Conservation (phyloP, 2,888 invertebrate genomes). For the Hymenopus coronatus region DNA sequence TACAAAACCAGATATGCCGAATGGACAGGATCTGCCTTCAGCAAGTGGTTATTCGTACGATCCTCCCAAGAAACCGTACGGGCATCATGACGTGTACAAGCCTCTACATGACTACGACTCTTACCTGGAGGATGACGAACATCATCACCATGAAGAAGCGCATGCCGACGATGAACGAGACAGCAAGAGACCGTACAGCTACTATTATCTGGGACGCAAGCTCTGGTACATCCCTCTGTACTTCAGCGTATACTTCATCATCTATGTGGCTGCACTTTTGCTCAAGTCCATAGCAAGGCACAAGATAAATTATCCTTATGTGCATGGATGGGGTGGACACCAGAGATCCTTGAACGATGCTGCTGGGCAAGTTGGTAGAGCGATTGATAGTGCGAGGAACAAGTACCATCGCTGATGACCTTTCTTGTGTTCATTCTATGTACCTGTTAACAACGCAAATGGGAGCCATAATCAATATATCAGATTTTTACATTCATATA, state of each 20-base stretch:
- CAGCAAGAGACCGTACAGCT: slow-evolving; percentile 57
- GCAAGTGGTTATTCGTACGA: neutral
- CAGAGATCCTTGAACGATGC: neutral
- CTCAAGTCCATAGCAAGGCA: slow-evolving; percentile 70
- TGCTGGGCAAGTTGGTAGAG: slow-evolving; percentile 33
- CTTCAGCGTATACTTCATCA: slow-evolving; percentile 64
- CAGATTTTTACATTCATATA: no score
- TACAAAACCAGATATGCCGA: neutral
- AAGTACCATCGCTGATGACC: neutral
- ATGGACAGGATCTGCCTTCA: neutral
- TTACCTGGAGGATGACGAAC: neutral
- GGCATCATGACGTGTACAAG: neutral
- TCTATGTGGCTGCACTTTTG: slow-evolving; percentile 69
- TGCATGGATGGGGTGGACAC: neutral
- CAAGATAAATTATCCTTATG: slow-evolving; percentile 56
- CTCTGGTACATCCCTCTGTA: slow-evolving; percentile 73
- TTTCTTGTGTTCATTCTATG: no score
- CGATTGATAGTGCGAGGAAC: slow-evolving; percentile 34
- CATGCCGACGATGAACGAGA: slow-evolving; percentile 27
- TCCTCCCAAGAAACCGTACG: neutral
- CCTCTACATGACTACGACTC: slow-evolving; percentile 10
- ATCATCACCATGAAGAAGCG: neutral
- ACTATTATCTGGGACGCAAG: slow-evolving; percentile 72
- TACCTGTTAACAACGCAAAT: no score
- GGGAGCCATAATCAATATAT: no score